Base-by-base conservation (phyloP, 2,888 invertebrate species). In the Scelioninae gen. 2 region DNA sequence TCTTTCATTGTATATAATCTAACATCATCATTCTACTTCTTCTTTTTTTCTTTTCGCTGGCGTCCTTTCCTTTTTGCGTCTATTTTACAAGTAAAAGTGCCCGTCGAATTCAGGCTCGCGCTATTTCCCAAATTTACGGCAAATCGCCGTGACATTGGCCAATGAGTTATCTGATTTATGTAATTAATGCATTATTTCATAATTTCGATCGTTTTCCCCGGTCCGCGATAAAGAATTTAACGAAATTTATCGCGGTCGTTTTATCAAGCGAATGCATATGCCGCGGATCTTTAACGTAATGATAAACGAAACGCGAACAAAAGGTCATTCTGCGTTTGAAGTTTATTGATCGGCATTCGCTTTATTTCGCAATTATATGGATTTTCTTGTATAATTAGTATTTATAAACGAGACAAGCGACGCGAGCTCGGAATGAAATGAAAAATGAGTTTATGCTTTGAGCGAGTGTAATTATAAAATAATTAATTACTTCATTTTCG, bases 81-180 rank as follows among this genome's bases (percentile, higher is more conserved):
- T 7, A 41, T 46, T 68, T 64, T 64, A 46, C 60, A 73, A 60
- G 64, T 64, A 52, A 65, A 73, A 63, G 73, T 70, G 43, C 39
- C 65, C 69, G 69, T 74, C 74, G 55, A 65, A 50, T 70, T 55
- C 74, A 74, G 73, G 9, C 6, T 13, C 55, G 37, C 25, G 48
- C 45, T 64, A 58, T 65, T 65, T 39, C 45, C 6, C 7, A 39
- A 58, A 69, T 60, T 69, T 63, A 64, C 64, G 64, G 46, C 33
- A 33, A 57, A 48, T 35, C 48, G 45, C 52, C 4, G 31, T 39
- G 60, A 61, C 43, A 46, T 43, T 53, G 58, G 46, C 53, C 45
- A 64, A 64, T 53, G 58, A 63, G 69, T 19, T 39, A 45, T 19
- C 57, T 58, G 64, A 64, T 71, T 71, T 64, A 65, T 57, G 58